Percentiles rank a stretch among this genome's conserved stretches.
phyloP scores from a whole-genome alignment of 1,140 invertebrate species.

The Ceratina australensis region DNA sequence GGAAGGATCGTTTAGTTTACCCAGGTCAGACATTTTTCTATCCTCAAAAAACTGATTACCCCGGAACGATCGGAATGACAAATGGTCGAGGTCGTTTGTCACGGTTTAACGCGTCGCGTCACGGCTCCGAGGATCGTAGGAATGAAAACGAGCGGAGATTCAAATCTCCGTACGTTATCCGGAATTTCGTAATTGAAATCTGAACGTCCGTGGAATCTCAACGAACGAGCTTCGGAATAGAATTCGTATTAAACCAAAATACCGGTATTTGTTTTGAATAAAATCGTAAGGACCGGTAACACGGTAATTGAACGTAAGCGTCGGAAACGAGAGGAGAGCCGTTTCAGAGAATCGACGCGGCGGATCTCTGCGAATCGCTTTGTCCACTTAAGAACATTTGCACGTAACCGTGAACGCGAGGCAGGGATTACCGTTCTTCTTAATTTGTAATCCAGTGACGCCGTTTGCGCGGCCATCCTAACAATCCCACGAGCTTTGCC shows the following conservation, averaged over 20 bases:
- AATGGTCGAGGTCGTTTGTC: slow-evolving; percentile 11
- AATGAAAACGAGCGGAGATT: slow-evolving; percentile 13
- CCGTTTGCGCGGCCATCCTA: slow-evolving; percentile 26
- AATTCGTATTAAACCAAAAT: too few relatives aligned
- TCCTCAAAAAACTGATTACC: background rate
- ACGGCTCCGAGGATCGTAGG: background rate
- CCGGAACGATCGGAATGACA: background rate
- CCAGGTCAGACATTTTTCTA: too few relatives aligned
- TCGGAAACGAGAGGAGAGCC: background rate
- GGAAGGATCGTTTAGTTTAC: background rate
- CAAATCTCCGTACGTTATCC: background rate
- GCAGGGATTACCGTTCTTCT: slow-evolving; percentile 30
- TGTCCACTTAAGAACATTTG: slow-evolving; percentile 15
- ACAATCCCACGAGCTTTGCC: slow-evolving; percentile 12
- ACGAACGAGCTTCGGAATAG: background rate
- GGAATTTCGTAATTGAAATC: slow-evolving; percentile 6
- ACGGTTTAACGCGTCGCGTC: background rate
- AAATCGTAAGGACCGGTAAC: too few relatives aligned
- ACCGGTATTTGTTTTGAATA: too few relatives aligned
- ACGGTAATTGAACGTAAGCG: too few relatives aligned
- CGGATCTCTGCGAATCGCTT: background rate
- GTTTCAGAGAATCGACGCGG: background rate
- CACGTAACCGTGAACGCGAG: background rate
- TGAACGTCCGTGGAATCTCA: background rate
- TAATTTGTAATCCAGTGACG: slow-evolving; percentile 28